phyloP scores from a whole-genome alignment of 2,888 invertebrate genomes.

The Tolmerus cingulatus region DNA sequence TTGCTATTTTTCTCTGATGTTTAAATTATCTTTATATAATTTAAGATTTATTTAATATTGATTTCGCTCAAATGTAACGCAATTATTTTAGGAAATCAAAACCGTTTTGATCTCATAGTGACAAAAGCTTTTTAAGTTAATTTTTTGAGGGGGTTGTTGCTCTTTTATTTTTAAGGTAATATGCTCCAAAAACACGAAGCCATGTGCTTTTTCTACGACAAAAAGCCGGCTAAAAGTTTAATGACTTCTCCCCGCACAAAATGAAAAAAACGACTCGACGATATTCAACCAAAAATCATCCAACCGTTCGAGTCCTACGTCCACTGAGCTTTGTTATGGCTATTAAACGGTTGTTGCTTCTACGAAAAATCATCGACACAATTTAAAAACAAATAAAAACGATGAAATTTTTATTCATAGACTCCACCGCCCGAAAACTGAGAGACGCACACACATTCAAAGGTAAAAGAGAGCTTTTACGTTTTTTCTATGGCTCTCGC shows the following conservation, averaged over 20 bases:
- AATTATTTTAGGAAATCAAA: no score
- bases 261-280: background rate
- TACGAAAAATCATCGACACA: background rate
- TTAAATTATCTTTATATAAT: no score
- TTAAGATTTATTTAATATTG: no score
- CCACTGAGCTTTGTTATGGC: background rate
- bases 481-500: no score
- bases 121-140: no score
- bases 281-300: background rate
- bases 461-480: background rate
- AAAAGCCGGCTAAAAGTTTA: background rate
- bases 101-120: no score
- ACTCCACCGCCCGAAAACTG: background rate
- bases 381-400: background rate
- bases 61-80: no score
- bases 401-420: background rate
- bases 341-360: conserved; percentile 27
- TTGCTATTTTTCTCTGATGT: no score
- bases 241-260: background rate
- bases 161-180: no score
- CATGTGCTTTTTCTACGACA: no score
- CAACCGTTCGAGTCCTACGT: background rate
- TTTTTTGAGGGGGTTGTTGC: no score
- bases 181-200: no score
- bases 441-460: background rate